phyloP scores from a whole-genome alignment of 2,797 vertebrate species.

The Carapus acus region DNA sequence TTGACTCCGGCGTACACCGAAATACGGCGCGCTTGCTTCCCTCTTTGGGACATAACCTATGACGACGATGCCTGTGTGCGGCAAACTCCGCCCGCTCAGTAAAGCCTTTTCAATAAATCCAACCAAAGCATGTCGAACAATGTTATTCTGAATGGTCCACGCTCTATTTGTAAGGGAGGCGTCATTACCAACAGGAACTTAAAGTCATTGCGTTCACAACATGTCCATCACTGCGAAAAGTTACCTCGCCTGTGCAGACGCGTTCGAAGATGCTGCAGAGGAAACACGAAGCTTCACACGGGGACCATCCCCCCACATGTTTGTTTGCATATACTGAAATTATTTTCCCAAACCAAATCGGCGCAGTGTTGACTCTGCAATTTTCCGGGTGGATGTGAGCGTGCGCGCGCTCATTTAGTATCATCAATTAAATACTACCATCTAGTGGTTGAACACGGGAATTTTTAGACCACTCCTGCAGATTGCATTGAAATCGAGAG shows the following conservation, averaged over 20 bases:
- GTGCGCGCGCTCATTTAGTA: neutral
- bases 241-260: neutral
- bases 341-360: slow-evolving; percentile 1
- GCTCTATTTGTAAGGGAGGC: slow-evolving; percentile 7
- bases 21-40: neutral
- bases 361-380: neutral
- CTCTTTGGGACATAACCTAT: neutral
- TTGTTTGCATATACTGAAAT: neutral
- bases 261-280: neutral
- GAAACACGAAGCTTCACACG: neutral
- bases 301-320: neutral
- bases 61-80: neutral
- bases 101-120: neutral
- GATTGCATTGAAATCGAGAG: neutral
- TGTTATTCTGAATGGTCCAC: slow-evolving; percentile 35
- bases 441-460: slow-evolving; percentile 47
- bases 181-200: neutral
- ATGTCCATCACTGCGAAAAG: neutral
- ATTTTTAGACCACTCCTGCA: neutral
- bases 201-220: neutral
- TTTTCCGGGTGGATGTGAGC: neutral
- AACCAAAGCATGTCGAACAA: slow-evolving; percentile 1
- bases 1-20: neutral
- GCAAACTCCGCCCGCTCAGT: slow-evolving; percentile 9
- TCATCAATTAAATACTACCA: slow-evolving; percentile 47